Evolutionary conservation across 2,888 invertebrate genomes (phyloP).

Genomic region (Gastracanthus pulcherrimus): DNA sequence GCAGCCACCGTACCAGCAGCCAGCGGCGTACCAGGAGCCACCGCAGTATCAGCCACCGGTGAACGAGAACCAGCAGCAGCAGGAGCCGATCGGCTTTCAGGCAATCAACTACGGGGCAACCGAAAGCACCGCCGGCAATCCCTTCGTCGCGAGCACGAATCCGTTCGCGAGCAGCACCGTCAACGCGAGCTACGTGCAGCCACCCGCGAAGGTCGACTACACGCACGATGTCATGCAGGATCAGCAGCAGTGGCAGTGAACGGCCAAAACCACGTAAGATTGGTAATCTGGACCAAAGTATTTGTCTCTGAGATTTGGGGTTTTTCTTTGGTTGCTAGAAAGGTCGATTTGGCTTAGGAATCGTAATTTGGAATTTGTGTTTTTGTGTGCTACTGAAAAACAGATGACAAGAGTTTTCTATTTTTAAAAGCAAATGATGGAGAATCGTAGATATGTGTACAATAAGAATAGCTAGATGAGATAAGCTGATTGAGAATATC

Average conservation of each 20-base stretch:
- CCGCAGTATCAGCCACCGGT: slow-evolving; percentile 56
- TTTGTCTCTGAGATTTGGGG: not conserved
- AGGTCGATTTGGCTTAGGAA: too few relatives aligned
- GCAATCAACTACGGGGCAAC: slow-evolving; percentile 73
- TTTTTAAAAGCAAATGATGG: too few relatives aligned
- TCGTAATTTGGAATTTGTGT: too few relatives aligned
- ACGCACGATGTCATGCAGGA: slow-evolving; percentile 81
- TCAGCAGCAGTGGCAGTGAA: slow-evolving; percentile 66
- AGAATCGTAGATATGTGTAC: too few relatives aligned
- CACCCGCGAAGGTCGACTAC: slow-evolving; percentile 78
- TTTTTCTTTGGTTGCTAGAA: not conserved
- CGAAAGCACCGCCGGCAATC: slow-evolving; percentile 68
- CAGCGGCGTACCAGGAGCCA: slow-evolving; percentile 14
- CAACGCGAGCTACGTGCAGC: slow-evolving; percentile 72
- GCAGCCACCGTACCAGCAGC: slow-evolving; percentile 45
- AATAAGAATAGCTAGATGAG: too few relatives aligned
- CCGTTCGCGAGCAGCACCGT: slow-evolving; percentile 73
- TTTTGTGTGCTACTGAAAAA: too few relatives aligned
- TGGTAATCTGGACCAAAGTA: slow-evolving; percentile 45
- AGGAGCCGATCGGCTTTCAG: slow-evolving; percentile 65
- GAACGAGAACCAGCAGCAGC: slow-evolving; percentile 61
- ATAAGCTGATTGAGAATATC: too few relatives aligned
- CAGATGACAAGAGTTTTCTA: too few relatives aligned
- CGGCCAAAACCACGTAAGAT: not conserved
- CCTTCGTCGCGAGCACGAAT: slow-evolving; percentile 73